Conservation (phyloP, 1,140 invertebrate genomes). For the Achroia grisella region DNA sequence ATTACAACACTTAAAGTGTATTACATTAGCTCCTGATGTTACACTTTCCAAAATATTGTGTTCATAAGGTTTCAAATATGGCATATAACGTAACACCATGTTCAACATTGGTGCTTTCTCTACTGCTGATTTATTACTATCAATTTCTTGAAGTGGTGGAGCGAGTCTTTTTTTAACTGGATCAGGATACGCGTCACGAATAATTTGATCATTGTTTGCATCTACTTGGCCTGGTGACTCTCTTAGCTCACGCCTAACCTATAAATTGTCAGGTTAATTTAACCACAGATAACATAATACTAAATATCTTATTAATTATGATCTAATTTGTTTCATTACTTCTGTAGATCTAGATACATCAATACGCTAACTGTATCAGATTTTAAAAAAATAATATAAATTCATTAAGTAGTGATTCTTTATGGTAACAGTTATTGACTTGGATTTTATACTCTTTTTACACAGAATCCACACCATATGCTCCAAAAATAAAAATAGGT, state of each 20-base stretch:
- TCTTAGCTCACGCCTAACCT: conserved; percentile 35
- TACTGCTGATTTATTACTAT: conserved; percentile 20
- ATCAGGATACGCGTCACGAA: too few species aligned
- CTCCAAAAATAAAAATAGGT: too few species aligned
- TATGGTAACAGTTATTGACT: too few species aligned
- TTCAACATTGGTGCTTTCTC: conserved; percentile 35
- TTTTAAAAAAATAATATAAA: too few species aligned
- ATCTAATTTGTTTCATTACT: too few species aligned
- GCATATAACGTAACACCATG: conserved; percentile 47
- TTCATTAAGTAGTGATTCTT: too few species aligned
- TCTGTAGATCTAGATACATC: too few species aligned
- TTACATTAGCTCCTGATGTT: background rate
- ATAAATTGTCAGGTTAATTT: background rate
- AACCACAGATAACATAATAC: background rate
- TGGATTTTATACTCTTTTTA: too few species aligned
- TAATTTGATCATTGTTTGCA: background rate
- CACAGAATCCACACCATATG: too few species aligned
- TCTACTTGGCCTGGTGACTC: background rate
- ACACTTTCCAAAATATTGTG: conserved; percentile 19
- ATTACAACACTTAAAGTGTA: background rate
- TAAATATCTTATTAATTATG: conserved; percentile 22
- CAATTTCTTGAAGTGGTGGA: conserved; percentile 5
- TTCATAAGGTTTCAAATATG: conserved; percentile 45
- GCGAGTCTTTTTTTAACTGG: too few species aligned
- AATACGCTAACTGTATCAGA: too few species aligned